phyloP scores from a whole-genome alignment of 2,797 vertebrate species.

The Sebastes taczanowskii region DNA sequence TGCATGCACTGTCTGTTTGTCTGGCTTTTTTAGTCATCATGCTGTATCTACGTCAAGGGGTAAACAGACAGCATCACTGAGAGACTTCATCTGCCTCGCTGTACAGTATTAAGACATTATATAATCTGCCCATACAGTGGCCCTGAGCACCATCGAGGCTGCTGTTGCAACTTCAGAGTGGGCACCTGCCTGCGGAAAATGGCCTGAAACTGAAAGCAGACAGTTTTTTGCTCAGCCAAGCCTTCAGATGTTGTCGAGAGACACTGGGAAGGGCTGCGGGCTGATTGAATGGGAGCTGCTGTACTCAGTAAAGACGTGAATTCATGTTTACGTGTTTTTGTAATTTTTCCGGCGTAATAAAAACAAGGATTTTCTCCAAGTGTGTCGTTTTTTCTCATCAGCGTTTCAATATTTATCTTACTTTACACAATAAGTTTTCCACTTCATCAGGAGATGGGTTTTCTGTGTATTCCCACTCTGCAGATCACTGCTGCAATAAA shows the following conservation, averaged over 20 bases:
- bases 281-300: slow-evolving; percentile 36
- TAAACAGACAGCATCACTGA: slow-evolving; percentile 36
- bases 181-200: slow-evolving; percentile 58
- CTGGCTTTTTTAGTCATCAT: slow-evolving; percentile 13
- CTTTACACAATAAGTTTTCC: background rate
- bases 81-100: slow-evolving; percentile 44
- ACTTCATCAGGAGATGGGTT: slow-evolving; percentile 1
- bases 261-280: slow-evolving; percentile 39
- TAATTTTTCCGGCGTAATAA: background rate
- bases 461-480: slow-evolving; percentile 5
- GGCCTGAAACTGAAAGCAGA: slow-evolving; percentile 51
- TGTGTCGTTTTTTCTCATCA: background rate
- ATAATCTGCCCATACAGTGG: slow-evolving; percentile 63
- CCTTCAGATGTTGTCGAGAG: slow-evolving; percentile 62
- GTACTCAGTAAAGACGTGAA: slow-evolving; percentile 27
- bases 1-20: background rate
- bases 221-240: slow-evolving; percentile 47
- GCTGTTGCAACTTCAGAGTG: slow-evolving; percentile 46
- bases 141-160: slow-evolving; percentile 52
- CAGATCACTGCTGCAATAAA: background rate
- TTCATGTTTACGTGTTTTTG: slow-evolving; percentile 3
- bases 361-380: background rate
- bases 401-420: background rate
- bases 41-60: slow-evolving; percentile 10
- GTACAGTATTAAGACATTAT: slow-evolving; percentile 58